phyloP scores from a whole-genome alignment of 2,797 vertebrate genomes.

The Pangasius sanitwongsei region DNA sequence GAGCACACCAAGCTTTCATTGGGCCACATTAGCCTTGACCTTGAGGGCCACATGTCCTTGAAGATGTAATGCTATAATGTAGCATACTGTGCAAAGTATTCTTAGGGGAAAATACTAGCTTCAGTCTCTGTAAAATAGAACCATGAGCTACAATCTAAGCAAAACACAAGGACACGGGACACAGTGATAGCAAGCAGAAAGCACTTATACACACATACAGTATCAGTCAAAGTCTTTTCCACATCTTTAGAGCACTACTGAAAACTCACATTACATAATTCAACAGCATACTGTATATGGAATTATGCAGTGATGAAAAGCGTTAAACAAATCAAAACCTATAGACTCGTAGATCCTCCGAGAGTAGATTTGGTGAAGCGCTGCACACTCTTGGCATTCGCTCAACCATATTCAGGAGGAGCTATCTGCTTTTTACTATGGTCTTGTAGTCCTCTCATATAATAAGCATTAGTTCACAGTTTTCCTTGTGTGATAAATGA shows the following conservation, averaged over 20 bases:
- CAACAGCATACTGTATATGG: background rate
- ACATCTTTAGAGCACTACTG: background rate
- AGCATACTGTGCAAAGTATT: constrained; percentile 30
- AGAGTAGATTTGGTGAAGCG: background rate
- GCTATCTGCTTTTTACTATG: background rate
- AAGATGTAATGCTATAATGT: constrained; percentile 56
- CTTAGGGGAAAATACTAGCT: constrained; percentile 33
- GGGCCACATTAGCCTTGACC: constrained; percentile 60
- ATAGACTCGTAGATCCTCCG: background rate
- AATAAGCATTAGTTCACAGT: background rate
- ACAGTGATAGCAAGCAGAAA: background rate
- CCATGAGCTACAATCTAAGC: constrained; percentile 15
- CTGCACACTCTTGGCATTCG: background rate
- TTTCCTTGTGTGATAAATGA: background rate
- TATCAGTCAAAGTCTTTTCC: background rate
- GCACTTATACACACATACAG: background rate
- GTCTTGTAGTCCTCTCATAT: background rate
- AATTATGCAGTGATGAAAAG: background rate
- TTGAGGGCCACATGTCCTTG: constrained; percentile 58
- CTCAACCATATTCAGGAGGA: background rate
- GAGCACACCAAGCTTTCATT: constrained; percentile 58
- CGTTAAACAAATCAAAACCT: background rate
- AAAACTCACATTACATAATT: background rate
- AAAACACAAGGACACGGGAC: background rate
- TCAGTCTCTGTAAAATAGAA: constrained; percentile 28